Conservation (phyloP, 2,797 vertebrate genomes). For the Miichthys miiuy region DNA sequence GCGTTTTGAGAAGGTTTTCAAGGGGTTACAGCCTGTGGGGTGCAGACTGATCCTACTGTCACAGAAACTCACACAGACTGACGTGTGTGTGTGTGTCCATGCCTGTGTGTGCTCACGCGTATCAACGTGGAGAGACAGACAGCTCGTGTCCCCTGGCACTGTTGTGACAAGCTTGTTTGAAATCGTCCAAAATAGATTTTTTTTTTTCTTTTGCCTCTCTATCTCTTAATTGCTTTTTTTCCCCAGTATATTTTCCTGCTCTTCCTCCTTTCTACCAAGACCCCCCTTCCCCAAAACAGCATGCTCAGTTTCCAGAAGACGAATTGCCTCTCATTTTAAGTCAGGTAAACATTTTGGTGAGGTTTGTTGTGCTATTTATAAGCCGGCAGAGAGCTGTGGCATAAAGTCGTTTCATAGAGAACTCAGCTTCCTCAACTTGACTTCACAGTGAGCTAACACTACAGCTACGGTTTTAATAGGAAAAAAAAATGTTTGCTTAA, state of each 20-base stretch:
- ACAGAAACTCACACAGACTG: slow-evolving; percentile 79
- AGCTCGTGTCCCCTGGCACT: slow-evolving; percentile 62
- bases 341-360: slow-evolving; percentile 65
- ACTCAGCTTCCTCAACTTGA: slow-evolving; percentile 22
- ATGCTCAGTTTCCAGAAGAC: slow-evolving; percentile 53
- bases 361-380: slow-evolving; percentile 64
- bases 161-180: slow-evolving; percentile 78
- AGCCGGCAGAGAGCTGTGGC: slow-evolving; percentile 43
- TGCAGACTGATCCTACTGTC: slow-evolving; percentile 81
- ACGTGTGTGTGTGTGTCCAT: slow-evolving; percentile 44
- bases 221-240: slow-evolving; percentile 68
- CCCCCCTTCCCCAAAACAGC: slow-evolving; percentile 22
- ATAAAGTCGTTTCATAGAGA: slow-evolving; percentile 48
- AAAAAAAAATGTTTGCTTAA: slow-evolving; percentile 2
- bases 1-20: slow-evolving; percentile 77
- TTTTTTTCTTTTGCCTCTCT: slow-evolving; percentile 52
- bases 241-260: slow-evolving; percentile 32
- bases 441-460: slow-evolving; percentile 33
- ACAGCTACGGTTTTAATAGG: slow-evolving; percentile 6
- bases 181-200: slow-evolving; percentile 71
- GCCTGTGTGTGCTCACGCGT: slow-evolving; percentile 52
- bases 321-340: slow-evolving; percentile 63
- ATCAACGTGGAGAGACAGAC: slow-evolving; percentile 64
- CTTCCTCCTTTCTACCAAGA: slow-evolving; percentile 18
- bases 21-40: slow-evolving; percentile 78